Base-by-base conservation (phyloP, 2,888 invertebrate species). In the Nasonia oneida region DNA sequence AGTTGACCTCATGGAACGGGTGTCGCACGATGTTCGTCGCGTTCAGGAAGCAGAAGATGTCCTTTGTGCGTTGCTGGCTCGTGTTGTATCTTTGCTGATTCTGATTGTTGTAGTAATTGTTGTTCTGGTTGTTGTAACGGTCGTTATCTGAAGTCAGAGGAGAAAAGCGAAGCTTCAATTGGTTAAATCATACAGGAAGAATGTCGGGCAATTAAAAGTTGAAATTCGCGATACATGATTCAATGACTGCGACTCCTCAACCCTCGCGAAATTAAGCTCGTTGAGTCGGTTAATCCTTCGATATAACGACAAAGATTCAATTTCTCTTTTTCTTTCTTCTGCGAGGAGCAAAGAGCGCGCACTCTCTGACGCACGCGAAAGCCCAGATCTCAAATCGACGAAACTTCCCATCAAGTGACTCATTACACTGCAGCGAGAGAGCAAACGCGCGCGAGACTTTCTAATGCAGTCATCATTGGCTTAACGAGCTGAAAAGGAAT, bases 161-260 rank as follows among this genome's bases (percentile, higher is more conserved):
- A 14, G 50, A 74, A 47, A 47, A 23, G 61, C 57, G 23, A 18
- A n/a, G 12, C 61, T 29, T 75, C 84, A 87, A 87, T 84, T 82
- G 84, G 75, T 82, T 80, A 70, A 87, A 84, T 87, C 84, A 84
- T 61, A 50, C 50, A 73, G 83, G 73, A 84, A 76, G 86, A 86
- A 76, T 78, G 84, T 42, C 74, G 37, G 18, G 50, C 33, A 84
- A 86, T 84, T 84, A 86, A 79, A 81, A 74, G 81, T 77, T 78
- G 81, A 78, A 86, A 84, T 81, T 86, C 84, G 18, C 33, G 83
- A 85, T 77, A 85, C 15, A 70, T 64, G 67, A 53, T 50, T 29
- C 29, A 78, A 85, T 33, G n/a, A 50, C 29, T 10, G 53, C 14
- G 18, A 29, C 29, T 29, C 29, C 29, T 29, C 61, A 82, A 39